A percentile compares a stretch with the other conserved stretches of the same genome.
phyloP scores from a whole-genome alignment of 2,113 vertebrate species.

The Syngnathus typhle region DNA sequence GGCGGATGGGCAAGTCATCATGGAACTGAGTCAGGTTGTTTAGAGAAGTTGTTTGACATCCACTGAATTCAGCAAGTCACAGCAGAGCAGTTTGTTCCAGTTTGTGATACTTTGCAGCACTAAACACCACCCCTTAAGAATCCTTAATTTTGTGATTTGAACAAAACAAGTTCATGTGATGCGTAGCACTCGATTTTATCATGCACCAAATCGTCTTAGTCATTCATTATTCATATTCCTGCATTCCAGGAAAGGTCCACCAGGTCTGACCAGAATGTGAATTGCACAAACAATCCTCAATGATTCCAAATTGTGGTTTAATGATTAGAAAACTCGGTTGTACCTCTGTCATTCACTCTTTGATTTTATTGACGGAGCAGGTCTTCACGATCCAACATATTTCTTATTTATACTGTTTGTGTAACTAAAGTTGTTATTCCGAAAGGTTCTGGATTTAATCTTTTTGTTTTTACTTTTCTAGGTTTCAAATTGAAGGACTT shows the following conservation, averaged over 20 bases:
- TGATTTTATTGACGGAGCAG: not conserved
- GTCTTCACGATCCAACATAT: not conserved
- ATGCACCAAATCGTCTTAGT: not conserved
- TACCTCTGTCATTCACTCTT: not conserved
- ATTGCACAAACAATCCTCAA: not conserved
- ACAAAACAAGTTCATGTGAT: not conserved
- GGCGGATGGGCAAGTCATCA: not conserved
- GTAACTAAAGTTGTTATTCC: not conserved
- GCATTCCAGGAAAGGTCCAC: not conserved
- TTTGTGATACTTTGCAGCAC: not conserved
- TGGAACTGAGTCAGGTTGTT: slow-evolving; percentile 30
- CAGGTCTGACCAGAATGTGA: not conserved
- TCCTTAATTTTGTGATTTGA: not conserved
- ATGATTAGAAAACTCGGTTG: not conserved
- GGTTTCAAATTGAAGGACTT: slow-evolving; percentile 90
- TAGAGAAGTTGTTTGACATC: slow-evolving; percentile 33
- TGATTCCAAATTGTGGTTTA: not conserved
- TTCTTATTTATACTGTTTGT: not conserved
- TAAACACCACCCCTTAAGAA: not conserved
- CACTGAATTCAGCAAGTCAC: slow-evolving; percentile 36
- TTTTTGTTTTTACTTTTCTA: slow-evolving; percentile 37
- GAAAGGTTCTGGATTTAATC: not conserved
- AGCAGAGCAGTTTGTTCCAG: slow-evolving; percentile 10
- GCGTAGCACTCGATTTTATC: not conserved
- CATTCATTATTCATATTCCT: not conserved